Base-by-base conservation (phyloP, 2,797 vertebrate genomes). In the Corythornis leucogaster region DNA sequence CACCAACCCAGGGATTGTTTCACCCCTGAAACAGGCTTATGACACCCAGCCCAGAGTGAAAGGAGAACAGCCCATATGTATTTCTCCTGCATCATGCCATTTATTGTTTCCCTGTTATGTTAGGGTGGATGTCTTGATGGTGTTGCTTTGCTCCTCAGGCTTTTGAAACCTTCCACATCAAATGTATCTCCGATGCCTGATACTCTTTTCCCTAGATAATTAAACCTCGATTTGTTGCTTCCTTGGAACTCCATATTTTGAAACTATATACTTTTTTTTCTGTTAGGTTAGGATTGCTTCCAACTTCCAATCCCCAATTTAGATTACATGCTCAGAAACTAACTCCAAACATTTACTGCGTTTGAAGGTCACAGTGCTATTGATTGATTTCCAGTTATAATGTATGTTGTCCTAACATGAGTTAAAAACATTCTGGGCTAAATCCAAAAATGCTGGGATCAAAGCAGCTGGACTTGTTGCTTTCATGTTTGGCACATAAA, bases 401-500 rank as follows among this genome's bases (percentile, higher is more conserved):
- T 97, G 96, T 97, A 98, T 97, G 97, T 98, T 98, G 97, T 98
- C 97, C 97, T 98, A 98, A 98, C 97, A 98, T 97, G 97, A 97
- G 95, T 96, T 97, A 97, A 87, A 94, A 96, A 97, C 97, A 97
- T 93, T 95, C 97, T 98, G 98, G 97, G 96, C 86, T 94, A 94
- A 96, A 89, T 98, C 98, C 98, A 98, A 98, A 98, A 98, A 97
- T 97, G 96, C 97, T 96, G 97, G 97, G 98, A 98, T 98, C 98
- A 98, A 98, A 98, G 98, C 96, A 95, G 96, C 97, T 97, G 97
- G 97, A 97, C 97, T 98, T 98, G 97, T 97, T 98, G 97, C 98
- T 98, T 98, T 98, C 97, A 98, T 98, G 98, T 98, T 98, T 98
- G 98, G 98, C 98, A 98, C 97, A 98, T 97, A 97, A 98, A 98